Conservation (phyloP, 2,888 invertebrate genomes). For the Aradus depressus region DNA sequence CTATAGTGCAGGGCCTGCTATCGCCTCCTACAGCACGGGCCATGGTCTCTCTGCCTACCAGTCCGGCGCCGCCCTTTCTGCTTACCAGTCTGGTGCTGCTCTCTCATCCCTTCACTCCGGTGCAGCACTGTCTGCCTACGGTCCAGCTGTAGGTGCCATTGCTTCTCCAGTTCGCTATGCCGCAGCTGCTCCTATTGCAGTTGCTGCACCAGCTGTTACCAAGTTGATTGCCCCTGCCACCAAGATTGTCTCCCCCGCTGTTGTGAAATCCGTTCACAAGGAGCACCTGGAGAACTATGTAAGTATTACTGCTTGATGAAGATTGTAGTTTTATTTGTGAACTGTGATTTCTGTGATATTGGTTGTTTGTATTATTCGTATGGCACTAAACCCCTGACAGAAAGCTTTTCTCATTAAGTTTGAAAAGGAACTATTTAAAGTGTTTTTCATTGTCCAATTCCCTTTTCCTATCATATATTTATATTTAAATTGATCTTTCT, state of each 20-base stretch:
- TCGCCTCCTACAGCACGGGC: constrained; percentile 45
- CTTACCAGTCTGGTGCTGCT: constrained; percentile 5
- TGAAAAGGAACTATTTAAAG: no score
- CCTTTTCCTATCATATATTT: background rate
- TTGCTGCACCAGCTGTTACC: constrained; percentile 37
- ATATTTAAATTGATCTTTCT: background rate
- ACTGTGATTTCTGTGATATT: no score
- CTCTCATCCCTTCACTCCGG: constrained; percentile 1
- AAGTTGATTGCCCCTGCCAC: constrained; percentile 35
- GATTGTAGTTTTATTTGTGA: no score
- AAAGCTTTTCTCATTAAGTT: no score
- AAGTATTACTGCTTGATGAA: constrained; percentile 25
- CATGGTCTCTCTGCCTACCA: constrained; percentile 35
- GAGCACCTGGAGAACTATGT: constrained; percentile 30
- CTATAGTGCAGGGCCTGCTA: constrained; percentile 30
- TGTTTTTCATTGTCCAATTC: no score
- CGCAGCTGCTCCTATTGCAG: constrained; percentile 27
- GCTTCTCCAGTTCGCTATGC: constrained; percentile 28
- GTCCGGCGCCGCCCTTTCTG: constrained; percentile 2
- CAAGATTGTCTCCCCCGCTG: constrained; percentile 33
- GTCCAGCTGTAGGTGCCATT: constrained; percentile 1
- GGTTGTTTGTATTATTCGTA: no score
- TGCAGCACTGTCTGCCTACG: no score
- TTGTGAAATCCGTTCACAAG: constrained; percentile 27
- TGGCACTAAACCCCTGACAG: no score